Conservation (phyloP, 2,888 invertebrate genomes). For the Athetis lepigone region DNA sequence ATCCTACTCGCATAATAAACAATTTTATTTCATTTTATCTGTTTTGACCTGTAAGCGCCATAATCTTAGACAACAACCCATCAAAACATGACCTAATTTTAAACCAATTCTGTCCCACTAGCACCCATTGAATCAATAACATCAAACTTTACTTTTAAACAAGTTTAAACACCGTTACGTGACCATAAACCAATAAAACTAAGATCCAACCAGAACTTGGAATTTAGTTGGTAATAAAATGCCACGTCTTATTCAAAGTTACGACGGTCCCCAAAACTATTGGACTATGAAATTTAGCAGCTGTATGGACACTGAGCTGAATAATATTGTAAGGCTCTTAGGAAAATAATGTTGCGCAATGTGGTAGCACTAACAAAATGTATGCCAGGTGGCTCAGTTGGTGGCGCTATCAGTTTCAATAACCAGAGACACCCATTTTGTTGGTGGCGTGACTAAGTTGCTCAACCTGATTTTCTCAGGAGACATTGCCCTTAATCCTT, state of each 20-base stretch:
- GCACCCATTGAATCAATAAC: slow-evolving; percentile 25
- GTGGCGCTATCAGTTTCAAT: too few relatives aligned
- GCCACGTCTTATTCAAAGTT: slow-evolving; percentile 35
- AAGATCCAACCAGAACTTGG: slow-evolving; percentile 30
- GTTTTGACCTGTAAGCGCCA: too few relatives aligned
- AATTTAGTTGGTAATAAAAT: slow-evolving; percentile 46
- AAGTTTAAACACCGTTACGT: slow-evolving; percentile 28
- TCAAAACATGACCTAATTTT: slow-evolving; percentile 30
- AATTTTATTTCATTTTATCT: slow-evolving; percentile 12
- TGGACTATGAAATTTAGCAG: slow-evolving; percentile 39
- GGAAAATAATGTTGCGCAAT: too few relatives aligned
- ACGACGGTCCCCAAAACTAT: slow-evolving; percentile 30
- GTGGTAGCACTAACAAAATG: too few relatives aligned
- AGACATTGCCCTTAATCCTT: too few relatives aligned
- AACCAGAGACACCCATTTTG: too few relatives aligned
- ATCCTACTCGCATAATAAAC: too few relatives aligned
- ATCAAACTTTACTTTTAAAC: slow-evolving; percentile 30
- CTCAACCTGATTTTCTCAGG: too few relatives aligned
- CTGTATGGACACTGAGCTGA: slow-evolving; percentile 5
- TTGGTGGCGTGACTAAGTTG: too few relatives aligned
- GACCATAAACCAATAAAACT: slow-evolving; percentile 41
- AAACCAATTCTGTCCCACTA: slow-evolving; percentile 4
- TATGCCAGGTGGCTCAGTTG: too few relatives aligned
- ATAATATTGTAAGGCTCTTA: too few relatives aligned
- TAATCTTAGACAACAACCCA: too few relatives aligned